phyloP scores from a whole-genome alignment of 2,888 invertebrate species.

The Meiosimyza platycephala region DNA sequence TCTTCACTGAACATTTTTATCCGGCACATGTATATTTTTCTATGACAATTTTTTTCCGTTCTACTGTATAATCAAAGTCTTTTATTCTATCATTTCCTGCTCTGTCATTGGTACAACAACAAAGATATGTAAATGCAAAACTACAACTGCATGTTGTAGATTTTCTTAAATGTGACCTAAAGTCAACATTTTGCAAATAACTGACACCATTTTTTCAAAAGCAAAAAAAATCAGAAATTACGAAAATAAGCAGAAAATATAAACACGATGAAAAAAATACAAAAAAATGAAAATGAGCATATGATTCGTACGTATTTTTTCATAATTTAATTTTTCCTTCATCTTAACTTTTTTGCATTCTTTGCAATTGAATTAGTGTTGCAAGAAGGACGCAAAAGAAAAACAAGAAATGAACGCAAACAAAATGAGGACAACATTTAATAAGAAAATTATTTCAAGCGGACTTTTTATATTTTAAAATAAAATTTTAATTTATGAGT shows the following conservation, averaged over 20 bases:
- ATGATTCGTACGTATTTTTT: not conserved
- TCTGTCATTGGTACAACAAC: not conserved
- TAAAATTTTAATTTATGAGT: too few species aligned
- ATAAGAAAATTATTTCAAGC: too few species aligned
- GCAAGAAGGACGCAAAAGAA: too few species aligned
- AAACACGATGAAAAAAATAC: not conserved
- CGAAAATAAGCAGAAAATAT: not conserved
- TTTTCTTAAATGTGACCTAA: slow-evolving; percentile 5
- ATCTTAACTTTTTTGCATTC: not conserved
- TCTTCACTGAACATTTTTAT: too few species aligned
- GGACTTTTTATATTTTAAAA: too few species aligned
- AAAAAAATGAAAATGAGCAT: slow-evolving; percentile 1
- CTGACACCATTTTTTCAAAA: slow-evolving; percentile 11
- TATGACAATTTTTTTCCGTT: too few species aligned
- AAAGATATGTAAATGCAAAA: not conserved
- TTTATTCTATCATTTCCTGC: too few species aligned
- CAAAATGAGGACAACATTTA: too few species aligned
- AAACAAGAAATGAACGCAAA: too few species aligned
- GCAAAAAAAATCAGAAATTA: not conserved
- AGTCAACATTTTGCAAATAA: slow-evolving; percentile 16
- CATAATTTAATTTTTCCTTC: not conserved
- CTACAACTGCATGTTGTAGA: not conserved
- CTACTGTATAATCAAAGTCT: too few species aligned
- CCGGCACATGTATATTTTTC: too few species aligned
- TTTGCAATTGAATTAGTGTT: not conserved